A percentile compares a stretch with the other conserved stretches of the same genome.
Conservation (phyloP, 2,113 vertebrate genomes). For the Cololabis saira region DNA sequence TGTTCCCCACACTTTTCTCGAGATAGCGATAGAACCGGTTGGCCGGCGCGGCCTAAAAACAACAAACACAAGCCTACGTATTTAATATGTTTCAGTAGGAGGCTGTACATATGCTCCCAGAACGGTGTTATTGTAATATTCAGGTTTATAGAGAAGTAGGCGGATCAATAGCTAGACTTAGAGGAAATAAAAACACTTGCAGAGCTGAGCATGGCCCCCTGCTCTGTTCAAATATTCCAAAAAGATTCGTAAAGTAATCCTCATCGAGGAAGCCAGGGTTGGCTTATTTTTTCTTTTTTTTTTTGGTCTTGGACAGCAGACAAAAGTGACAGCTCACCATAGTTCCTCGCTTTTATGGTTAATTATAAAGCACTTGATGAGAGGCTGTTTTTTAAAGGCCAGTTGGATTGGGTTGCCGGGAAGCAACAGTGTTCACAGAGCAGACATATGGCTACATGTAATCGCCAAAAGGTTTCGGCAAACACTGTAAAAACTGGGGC, state of each 20-base stretch:
- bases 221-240: constrained; percentile 33
- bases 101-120: background rate
- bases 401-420: constrained; percentile 57
- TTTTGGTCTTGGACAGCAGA: constrained; percentile 38
- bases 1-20: constrained; percentile 1
- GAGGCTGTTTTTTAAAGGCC: constrained; percentile 57
- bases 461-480: constrained; percentile 55
- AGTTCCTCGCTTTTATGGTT: constrained; percentile 64
- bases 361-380: constrained; percentile 70
- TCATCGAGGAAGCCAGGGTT: constrained; percentile 38
- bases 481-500: constrained; percentile 27
- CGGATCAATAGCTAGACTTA: background rate
- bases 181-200: constrained; percentile 15
- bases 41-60: constrained; percentile 1
- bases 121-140: constrained; percentile 1
- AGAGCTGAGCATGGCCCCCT: constrained; percentile 12
- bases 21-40: background rate
- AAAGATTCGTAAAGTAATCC: constrained; percentile 53
- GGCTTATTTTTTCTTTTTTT: background rate
- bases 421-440: constrained; percentile 52
- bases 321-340: constrained; percentile 59
- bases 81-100: background rate
- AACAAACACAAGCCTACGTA: constrained; percentile 3
- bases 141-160: background rate
- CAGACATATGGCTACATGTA: constrained; percentile 65